Evolutionary conservation across 1,140 invertebrate species (phyloP), one percentile per base, ranked within the genome.

Genomic region (Spodoptera litura): DNA sequence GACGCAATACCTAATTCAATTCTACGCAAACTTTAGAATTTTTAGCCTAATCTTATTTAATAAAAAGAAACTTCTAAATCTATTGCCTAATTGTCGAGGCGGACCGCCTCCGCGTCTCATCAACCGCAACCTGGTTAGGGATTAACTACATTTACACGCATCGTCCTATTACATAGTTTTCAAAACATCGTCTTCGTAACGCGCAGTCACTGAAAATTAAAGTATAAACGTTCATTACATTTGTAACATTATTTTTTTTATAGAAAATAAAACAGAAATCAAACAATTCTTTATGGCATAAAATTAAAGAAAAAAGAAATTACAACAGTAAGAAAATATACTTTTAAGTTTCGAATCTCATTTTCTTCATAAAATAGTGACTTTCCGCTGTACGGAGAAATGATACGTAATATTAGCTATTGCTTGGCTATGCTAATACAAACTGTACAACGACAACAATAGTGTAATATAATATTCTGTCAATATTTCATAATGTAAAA

Each of bases 31-130:
- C 73, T 88, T 89, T 85, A 83, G 80, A 87, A 89, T 83, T 88
- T 88, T 87, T 87, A 90, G 74, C 79, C 87, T 88, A 90, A 83
- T 79, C 86, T 89, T 89, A 91, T 75, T 79, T 75, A 56, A 73
- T 70, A 85, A 87, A 20, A 87, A 83, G 55, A 86, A 86, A 87
- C 75, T 83, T 88, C 87, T 81, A 86, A 83, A 85, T 72, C 89
- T 92, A 91, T 89, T 89, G 83, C 87, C 90, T 91, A 78, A 66
- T 58, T 56, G 44, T 77, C 38, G 74, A 66, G 74, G 61, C 52
- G 31, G 66, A 76, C 55, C 66, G 52, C 15, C 58, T 64, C 58
- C 31, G 20, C 53, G 25, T 64, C 73, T 52, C 58, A 27, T 25
- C 44, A 5, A 62, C 58, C 44, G 4, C 53, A 35, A 64, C 59